A percentile compares a stretch with the other conserved stretches of the same genome.
Conservation (phyloP, 2,113 vertebrate species). For the Cephalopterus ornatus region DNA sequence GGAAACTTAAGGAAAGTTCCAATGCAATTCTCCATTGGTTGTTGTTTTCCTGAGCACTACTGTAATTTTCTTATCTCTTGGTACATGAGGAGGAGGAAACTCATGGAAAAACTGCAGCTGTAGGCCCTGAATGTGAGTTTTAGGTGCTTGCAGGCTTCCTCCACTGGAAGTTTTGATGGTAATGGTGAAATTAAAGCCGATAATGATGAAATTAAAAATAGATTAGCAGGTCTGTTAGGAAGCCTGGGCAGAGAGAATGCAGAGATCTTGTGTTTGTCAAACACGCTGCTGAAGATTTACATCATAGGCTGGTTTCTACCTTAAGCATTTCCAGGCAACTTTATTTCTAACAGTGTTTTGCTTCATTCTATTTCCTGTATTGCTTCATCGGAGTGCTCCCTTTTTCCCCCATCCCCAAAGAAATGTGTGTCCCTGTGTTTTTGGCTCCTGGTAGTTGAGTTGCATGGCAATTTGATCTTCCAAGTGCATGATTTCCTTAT, state of each 20-base stretch:
- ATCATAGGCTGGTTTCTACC: neutral
- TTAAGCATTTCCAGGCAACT: neutral
- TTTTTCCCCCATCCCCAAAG: neutral
- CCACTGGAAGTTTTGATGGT: neutral
- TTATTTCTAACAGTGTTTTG: neutral
- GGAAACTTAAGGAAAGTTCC: neutral
- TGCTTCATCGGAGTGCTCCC: accelerated
- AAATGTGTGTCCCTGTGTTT: neutral
- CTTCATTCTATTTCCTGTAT: neutral
- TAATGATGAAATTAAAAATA: neutral
- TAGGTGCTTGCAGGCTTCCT: neutral
- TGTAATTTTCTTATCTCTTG: neutral
- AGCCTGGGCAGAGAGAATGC: neutral
- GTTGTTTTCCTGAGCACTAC: neutral
- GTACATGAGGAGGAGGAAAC: neutral
- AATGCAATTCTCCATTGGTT: neutral
- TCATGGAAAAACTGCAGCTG: neutral
- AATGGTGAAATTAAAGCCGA: neutral
- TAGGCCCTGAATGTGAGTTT: neutral
- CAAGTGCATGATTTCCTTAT: neutral
- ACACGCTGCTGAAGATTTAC: neutral
- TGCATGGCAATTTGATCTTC: neutral
- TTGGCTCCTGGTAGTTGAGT: neutral
- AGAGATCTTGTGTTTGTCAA: neutral
- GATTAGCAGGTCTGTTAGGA: neutral